Percentiles rank a stretch among this genome's conserved stretches.
phyloP scores from a whole-genome alignment of 2,797 vertebrate genomes.

The Hybognathus amarus region DNA sequence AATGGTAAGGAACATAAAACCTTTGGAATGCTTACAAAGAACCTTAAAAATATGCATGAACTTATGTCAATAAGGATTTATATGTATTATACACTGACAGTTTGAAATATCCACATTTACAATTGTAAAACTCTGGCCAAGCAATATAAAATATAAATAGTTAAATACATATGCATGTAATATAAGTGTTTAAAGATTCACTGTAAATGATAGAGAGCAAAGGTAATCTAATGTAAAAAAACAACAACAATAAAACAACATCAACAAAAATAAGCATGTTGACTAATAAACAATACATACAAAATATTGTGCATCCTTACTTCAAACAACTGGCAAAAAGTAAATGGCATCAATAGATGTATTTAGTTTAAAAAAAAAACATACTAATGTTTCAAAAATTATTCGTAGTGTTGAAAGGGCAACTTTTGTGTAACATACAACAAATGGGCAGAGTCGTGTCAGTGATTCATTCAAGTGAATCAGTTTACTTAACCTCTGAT shows the following conservation, averaged over 20 bases:
- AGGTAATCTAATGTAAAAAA: neutral
- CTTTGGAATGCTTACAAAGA: too few relatives aligned
- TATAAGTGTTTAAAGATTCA: neutral
- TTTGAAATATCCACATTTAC: too few relatives aligned
- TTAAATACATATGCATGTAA: neutral
- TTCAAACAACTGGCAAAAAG: neutral
- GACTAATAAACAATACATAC: neutral
- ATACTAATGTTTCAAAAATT: neutral
- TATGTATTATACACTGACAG: too few relatives aligned
- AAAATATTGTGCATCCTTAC: neutral
- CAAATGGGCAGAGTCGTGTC: neutral
- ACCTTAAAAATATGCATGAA: too few relatives aligned
- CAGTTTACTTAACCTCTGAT: neutral
- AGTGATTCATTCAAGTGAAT: neutral
- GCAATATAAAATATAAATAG: too few relatives aligned
- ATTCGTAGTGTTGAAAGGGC: neutral
- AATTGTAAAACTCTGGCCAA: too few relatives aligned
- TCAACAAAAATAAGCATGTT: neutral
- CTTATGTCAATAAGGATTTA: too few relatives aligned
- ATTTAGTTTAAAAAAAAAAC: accelerated
- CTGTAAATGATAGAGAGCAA: neutral
- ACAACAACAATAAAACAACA: too few relatives aligned
- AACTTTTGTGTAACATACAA: neutral
- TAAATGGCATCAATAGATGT: neutral
- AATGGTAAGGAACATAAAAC: too few relatives aligned